phyloP scores from a whole-genome alignment of 2,113 vertebrate genomes.

The Malurus melanocephalus region DNA sequence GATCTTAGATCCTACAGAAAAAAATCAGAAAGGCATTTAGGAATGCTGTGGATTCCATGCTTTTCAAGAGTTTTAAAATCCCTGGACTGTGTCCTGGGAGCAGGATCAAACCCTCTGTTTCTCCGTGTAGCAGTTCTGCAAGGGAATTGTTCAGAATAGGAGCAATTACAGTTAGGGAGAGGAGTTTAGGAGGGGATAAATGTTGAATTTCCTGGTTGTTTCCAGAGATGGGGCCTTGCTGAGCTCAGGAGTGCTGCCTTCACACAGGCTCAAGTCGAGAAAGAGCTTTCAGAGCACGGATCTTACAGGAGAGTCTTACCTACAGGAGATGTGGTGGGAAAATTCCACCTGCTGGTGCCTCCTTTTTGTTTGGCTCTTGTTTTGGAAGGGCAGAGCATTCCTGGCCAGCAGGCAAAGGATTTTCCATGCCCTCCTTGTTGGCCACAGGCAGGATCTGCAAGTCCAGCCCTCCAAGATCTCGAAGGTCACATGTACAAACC shows the following conservation, averaged over 20 bases:
- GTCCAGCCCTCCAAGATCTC: neutral
- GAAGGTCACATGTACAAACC: neutral
- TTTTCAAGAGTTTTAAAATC: neutral
- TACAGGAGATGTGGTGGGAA: neutral
- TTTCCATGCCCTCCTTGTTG: neutral
- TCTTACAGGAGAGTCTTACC: neutral
- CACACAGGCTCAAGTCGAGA: rapidly evolving
- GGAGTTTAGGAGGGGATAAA: neutral
- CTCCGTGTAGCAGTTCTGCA: neutral
- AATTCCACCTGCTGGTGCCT: neutral
- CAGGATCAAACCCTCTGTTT: neutral
- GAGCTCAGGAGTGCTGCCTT: neutral
- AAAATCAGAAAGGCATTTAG: neutral
- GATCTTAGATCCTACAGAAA: neutral
- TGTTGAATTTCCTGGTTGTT: neutral
- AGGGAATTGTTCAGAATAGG: neutral
- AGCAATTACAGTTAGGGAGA: neutral
- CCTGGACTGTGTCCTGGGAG: neutral
- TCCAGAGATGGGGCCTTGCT: neutral
- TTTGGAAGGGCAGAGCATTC: neutral
- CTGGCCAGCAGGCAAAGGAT: neutral
- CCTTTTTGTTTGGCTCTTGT: neutral
- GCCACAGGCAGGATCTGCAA: neutral
- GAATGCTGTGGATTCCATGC: neutral
- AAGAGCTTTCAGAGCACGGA: neutral